These are phyloP conservation scores for Tricholauxania praeusta DNA, from an alignment of 2,888 invertebrate species.

Conservation along the genomic window DNA sequence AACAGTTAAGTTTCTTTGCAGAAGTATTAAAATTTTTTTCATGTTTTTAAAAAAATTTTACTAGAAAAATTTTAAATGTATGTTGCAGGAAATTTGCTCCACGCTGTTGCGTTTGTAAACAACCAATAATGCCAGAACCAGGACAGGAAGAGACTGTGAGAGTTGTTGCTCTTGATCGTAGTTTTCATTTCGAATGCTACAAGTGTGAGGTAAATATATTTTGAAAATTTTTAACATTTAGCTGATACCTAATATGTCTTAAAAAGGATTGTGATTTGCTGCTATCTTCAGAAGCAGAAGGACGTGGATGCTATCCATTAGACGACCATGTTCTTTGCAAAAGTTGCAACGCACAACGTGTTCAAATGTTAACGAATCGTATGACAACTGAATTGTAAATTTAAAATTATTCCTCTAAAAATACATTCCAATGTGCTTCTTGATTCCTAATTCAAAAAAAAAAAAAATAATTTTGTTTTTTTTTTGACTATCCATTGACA, in stretches of 20 bases:
- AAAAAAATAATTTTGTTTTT: no score
- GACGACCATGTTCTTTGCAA: slow-evolving; percentile 97
- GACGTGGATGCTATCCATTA: slow-evolving; percentile 95
- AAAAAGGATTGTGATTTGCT: slow-evolving; percentile 86
- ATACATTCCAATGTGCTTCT: background rate
- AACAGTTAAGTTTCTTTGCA: background rate
- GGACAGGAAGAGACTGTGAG: slow-evolving; percentile 98
- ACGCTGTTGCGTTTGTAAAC: slow-evolving; percentile 94
- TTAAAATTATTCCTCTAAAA: background rate
- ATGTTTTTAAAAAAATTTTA: no score
- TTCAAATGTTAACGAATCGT: slow-evolving; percentile 84
- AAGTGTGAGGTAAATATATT: slow-evolving; percentile 79
- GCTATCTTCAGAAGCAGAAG: slow-evolving; percentile 94
- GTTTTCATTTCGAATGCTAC: slow-evolving; percentile 96
- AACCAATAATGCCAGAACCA: slow-evolving; percentile 97
- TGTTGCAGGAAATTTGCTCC: slow-evolving; percentile 91
- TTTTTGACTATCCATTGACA: no score
- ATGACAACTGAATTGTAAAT: slow-evolving; percentile 62
- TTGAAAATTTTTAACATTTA: background rate
- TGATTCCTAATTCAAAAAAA: no score
- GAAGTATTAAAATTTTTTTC: background rate
- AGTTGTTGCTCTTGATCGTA: slow-evolving; percentile 96
- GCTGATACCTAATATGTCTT: slow-evolving; percentile 5
- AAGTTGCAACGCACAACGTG: slow-evolving; percentile 94
- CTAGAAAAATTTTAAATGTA: background rate